phyloP scores from a whole-genome alignment of 37 sponge, comb jelly and placozoan genomes.

The Amphimedon queenslandica region DNA sequence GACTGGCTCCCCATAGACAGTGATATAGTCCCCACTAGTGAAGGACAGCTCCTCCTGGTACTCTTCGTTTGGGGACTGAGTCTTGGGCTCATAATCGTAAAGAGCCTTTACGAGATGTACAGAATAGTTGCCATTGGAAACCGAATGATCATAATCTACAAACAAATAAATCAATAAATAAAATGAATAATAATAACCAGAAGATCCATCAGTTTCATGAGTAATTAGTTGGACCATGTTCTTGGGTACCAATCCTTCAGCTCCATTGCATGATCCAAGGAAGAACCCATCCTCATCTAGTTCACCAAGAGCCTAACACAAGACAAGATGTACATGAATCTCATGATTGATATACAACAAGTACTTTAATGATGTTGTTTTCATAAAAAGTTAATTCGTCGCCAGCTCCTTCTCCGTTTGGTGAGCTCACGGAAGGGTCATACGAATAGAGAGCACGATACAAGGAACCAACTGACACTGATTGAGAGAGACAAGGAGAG shows the following conservation, averaged over 20 bases:
- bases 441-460: slow-evolving; percentile 44
- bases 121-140: not conserved
- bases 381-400: slow-evolving; percentile 38
- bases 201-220: too few species aligned
- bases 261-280: slow-evolving; percentile 14
- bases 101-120: slow-evolving; percentile 5
- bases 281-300: slow-evolving; percentile 54
- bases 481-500: not conserved
- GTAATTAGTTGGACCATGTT: slow-evolving; percentile 52
- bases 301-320: slow-evolving; percentile 9
- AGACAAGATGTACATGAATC: not conserved
- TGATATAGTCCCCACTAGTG: slow-evolving; percentile 35
- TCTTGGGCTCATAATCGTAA: slow-evolving; percentile 35
- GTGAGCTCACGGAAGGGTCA: slow-evolving; percentile 38
- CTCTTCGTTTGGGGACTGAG: slow-evolving; percentile 43
- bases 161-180: not conserved
- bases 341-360: not conserved
- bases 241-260: slow-evolving; percentile 33
- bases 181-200: too few species aligned
- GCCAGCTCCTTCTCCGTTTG: slow-evolving; percentile 28
- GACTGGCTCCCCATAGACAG: slow-evolving; percentile 39
- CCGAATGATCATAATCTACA: not conserved
- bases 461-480: not conserved
- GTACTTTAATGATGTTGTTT: slow-evolving; percentile 45
- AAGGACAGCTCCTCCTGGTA: slow-evolving; percentile 37